Percentiles rank a stretch among this genome's conserved stretches.
Conservation (phyloP, 2,797 vertebrate species). For the Tenualosa ilisha region DNA sequence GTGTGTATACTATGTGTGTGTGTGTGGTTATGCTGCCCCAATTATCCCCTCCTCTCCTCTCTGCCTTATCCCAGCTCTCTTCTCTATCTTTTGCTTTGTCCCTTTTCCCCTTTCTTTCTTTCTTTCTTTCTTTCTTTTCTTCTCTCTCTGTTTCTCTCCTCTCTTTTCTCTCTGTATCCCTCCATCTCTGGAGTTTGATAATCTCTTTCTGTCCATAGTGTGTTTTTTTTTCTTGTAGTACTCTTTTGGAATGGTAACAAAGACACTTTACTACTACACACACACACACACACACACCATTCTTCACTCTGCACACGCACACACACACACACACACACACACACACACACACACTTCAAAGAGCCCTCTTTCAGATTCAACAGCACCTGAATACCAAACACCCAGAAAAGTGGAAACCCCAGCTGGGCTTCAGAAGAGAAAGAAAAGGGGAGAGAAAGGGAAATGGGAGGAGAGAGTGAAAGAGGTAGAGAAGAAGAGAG, state of each 20-base stretch:
- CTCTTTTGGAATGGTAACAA: not conserved
- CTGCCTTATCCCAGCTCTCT: not conserved
- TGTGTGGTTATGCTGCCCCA: no score
- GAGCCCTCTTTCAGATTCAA: not conserved
- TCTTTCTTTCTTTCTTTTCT: not conserved
- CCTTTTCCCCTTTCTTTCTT: not conserved
- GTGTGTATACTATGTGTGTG: no score
- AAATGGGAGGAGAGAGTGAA: not conserved
- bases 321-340: constrained; percentile 13
- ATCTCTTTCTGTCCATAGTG: not conserved
- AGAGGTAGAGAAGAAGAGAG: not conserved
- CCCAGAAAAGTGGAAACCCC: constrained; percentile 28
- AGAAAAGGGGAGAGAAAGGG: not conserved
- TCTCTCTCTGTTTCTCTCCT: not conserved
- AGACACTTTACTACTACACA: not conserved
- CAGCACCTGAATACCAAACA: constrained; percentile 36
- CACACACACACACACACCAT: no score
- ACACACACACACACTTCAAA: constrained; percentile 33
- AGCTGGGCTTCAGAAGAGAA: not conserved
- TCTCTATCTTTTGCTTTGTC: not conserved
- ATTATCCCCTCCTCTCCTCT: not conserved
- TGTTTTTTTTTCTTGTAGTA: not conserved
- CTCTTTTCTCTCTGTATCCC: not conserved
- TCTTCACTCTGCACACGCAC: not conserved
- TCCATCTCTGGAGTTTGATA: not conserved